Base-by-base conservation (phyloP, 2,113 vertebrate genomes). In the Perccottus glenii region DNA sequence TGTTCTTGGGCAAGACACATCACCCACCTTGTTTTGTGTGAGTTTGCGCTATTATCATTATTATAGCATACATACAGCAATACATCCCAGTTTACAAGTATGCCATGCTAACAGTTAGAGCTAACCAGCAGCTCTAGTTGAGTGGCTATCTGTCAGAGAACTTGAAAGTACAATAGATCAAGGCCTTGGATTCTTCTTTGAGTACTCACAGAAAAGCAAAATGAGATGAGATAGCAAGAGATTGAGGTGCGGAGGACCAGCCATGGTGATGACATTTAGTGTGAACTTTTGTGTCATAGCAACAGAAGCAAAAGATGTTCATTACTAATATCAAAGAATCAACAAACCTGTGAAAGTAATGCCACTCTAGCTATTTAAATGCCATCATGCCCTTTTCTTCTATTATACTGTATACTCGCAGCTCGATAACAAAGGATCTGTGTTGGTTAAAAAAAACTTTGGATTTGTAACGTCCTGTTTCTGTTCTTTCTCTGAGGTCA, bases 221-320 rank as follows among this genome's bases (percentile, higher is more conserved):
- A 42, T 53, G 0, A 35, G 62, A 70, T 5, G 14, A 38, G 51
- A 60, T 46, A 62, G 14, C 11, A 51, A 55, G 55, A 40, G 55
- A 56, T 9, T 15, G 62, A 58, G 42, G 50, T 3, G 0, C 2
- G 51, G 4, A 1, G 32, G 19, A 36, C 32, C 35, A 7, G 27
- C 16, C 53, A 49, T 11, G 2, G 50, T 33, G 61, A 70, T 53
- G 79, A 83, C 80, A 79, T 86, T 82, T 77, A 52, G 49, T 32
- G 40, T 77, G 74, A 82, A 77, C 77, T 83, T 86, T 35, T 77
- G 64, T 73, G 57, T 72, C 60, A n/a, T 0, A 5, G 71, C 56
- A 27, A 60, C 44, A 46, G 58, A 52, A 11, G 43, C 33, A 62
- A 64, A 4, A 9, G 47, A 44, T 15, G 27, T 73, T 80, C 67